A percentile compares a stretch with the other conserved stretches of the same genome.
Conservation (phyloP, 2,113 vertebrate genomes). For the Polypterus bichir region DNA sequence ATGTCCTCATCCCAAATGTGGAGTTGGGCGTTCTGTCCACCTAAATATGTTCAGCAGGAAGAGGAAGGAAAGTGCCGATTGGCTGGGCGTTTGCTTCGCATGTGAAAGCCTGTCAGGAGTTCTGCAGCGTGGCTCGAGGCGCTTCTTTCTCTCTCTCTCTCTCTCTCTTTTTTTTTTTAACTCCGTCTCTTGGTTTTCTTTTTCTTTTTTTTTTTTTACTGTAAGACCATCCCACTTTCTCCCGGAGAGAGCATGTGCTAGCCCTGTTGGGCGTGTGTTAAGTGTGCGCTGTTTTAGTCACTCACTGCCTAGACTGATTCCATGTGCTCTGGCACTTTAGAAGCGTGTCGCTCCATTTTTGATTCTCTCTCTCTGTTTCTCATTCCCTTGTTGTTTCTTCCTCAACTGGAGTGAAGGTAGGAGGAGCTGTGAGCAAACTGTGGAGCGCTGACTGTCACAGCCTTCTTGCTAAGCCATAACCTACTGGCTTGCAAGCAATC, state of each 20-base stretch:
- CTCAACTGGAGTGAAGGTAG: slow-evolving; percentile 40
- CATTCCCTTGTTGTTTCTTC: slow-evolving; percentile 35
- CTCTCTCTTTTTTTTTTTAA: slow-evolving; percentile 20
- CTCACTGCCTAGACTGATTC: slow-evolving; percentile 22
- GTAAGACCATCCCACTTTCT: slow-evolving; percentile 23
- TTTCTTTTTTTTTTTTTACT: slow-evolving; percentile 21
- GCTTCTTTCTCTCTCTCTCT: slow-evolving; percentile 9
- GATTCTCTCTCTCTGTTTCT: slow-evolving; percentile 12
- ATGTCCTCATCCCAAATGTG: too few species aligned
- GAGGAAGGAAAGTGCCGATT: slow-evolving; percentile 30
- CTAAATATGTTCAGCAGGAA: slow-evolving; percentile 23
- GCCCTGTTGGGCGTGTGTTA: slow-evolving; percentile 30
- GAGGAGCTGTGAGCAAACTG: slow-evolving; percentile 42
- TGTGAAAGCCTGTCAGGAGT: slow-evolving; percentile 14
- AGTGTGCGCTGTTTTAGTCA: slow-evolving; percentile 19
- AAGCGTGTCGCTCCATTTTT: slow-evolving; percentile 19
- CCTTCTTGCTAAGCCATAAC: slow-evolving; percentile 42
- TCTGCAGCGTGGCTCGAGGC: slow-evolving; percentile 19
- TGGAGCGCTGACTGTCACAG: slow-evolving; percentile 46
- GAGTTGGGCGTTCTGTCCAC: not conserved
- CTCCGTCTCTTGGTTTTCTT: slow-evolving; percentile 16
- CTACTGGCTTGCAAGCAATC: slow-evolving; percentile 45
- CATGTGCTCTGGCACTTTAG: slow-evolving; percentile 31
- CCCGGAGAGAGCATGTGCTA: slow-evolving; percentile 20
- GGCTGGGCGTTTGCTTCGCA: slow-evolving; percentile 13